Base-by-base conservation (phyloP, 2,888 invertebrate genomes). In the Ryuthela nishihirai region DNA sequence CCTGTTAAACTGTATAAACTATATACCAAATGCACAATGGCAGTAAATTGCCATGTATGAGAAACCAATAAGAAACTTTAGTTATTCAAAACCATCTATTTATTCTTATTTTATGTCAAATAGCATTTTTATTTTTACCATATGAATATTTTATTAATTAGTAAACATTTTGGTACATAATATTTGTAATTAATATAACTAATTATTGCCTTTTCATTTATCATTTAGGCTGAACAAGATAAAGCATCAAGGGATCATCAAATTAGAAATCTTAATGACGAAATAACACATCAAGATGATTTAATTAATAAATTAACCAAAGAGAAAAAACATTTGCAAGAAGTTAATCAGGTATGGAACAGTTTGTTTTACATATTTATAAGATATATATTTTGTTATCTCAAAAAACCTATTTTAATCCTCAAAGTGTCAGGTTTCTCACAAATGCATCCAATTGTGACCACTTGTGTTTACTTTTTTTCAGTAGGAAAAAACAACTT, bases 211-310 rank as follows among this genome's bases (percentile, higher is more conserved):
- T 10, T 44, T 32, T 46, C 15, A 43, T n/a, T n/a, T n/a, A n/a
- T n/a, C n/a, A 26, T 50, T 20, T 18, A 75, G 79, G 81, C 87
- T 70, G 97, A 97, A 73, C 93, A 94, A 77, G 97, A 98, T 78
- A 97, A 95, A 79, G 89, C 92, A 70, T 93, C 93, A 78, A 94
- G 94, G 78, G 97, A 97, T 78, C 94, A 97, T 80, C 95, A 97
- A 80, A 97, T 97, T 81, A 86, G 93, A 74, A 93, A 90, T 81
- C 83, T 93, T 79, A 93, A 99, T 79, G 98, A 99, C 73, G 98
- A 99, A 80, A 97, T 98, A 82, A 93, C 97, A 75, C 94, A 94
- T 81, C 98, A 99, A 80, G 99, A 99, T 74, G 98, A 99, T 73
- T 88, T 94, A 78, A 94, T 99, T 82, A 94, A 94, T 83, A 98